A percentile compares a stretch with the other conserved stretches of the same genome.
phyloP scores from a whole-genome alignment of 2,113 vertebrate genomes.

The Ivindomyrus marchei region DNA sequence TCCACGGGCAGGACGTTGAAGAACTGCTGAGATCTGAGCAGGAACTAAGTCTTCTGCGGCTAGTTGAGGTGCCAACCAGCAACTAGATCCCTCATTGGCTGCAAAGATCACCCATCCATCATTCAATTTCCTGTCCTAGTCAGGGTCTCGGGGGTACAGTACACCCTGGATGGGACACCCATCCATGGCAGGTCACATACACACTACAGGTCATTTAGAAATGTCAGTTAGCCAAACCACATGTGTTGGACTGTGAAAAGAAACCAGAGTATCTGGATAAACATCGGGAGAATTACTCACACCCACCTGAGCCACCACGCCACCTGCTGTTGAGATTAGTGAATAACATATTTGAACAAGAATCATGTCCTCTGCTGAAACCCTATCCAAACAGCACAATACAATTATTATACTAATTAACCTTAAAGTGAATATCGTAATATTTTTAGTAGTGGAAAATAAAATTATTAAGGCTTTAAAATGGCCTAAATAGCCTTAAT shows the following conservation, averaged over 20 bases:
- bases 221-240: background rate
- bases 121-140: background rate
- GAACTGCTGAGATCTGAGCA: constrained; percentile 70
- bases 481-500: background rate
- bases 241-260: background rate
- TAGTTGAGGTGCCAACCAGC: constrained; percentile 73
- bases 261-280: background rate
- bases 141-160: background rate
- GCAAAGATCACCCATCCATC: background rate
- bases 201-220: background rate
- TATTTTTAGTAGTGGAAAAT: background rate
- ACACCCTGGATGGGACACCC: background rate
- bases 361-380: background rate
- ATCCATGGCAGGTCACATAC: background rate
- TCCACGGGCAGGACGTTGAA: constrained; percentile 73
- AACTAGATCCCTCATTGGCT: background rate
- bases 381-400: background rate
- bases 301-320: background rate
- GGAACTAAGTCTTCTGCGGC: constrained; percentile 74
- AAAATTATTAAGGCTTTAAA: background rate
- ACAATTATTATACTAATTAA: background rate
- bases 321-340: background rate
- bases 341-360: background rate
- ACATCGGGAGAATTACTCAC: background rate
- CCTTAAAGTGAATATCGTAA: background rate